These are phyloP conservation scores for Sclerurus mexicanus DNA, from an alignment of 2,113 vertebrate genomes.

Conservation along the genomic window DNA sequence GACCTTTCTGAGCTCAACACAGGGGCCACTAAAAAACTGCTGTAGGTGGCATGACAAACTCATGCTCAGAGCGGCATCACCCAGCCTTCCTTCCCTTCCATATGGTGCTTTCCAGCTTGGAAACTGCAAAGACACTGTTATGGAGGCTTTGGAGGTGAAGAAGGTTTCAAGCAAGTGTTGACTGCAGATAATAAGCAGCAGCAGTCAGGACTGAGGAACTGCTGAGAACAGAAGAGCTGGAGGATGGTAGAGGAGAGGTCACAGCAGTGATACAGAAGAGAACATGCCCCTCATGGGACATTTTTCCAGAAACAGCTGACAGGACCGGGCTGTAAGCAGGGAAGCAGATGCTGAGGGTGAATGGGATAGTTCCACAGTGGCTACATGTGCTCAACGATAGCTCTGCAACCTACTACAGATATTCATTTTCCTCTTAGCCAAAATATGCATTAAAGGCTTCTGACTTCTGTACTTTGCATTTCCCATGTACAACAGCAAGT, in stretches of 20 bases:
- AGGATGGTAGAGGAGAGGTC: background rate
- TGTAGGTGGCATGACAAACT: background rate
- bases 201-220: background rate
- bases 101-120: background rate
- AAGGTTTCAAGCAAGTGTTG: background rate
- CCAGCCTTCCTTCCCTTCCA: background rate
- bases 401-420: background rate
- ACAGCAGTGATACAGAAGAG: background rate
- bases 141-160: background rate
- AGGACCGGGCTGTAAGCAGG: background rate
- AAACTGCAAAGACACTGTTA: background rate
- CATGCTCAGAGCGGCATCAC: background rate
- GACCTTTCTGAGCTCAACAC: fast-evolving
- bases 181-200: background rate
- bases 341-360: background rate
- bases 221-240: background rate
- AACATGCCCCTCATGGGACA: background rate
- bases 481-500: background rate
- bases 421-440: background rate
- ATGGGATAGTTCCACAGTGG: fast-evolving
- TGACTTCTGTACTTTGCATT: background rate
- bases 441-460: fast-evolving
- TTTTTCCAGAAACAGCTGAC: background rate
- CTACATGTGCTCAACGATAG: fast-evolving
- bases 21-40: background rate